Evolutionary conservation across 2,113 vertebrate species (phyloP), one percentile per base, ranked within the genome.

Genomic region (Ammodytes dubius): DNA sequence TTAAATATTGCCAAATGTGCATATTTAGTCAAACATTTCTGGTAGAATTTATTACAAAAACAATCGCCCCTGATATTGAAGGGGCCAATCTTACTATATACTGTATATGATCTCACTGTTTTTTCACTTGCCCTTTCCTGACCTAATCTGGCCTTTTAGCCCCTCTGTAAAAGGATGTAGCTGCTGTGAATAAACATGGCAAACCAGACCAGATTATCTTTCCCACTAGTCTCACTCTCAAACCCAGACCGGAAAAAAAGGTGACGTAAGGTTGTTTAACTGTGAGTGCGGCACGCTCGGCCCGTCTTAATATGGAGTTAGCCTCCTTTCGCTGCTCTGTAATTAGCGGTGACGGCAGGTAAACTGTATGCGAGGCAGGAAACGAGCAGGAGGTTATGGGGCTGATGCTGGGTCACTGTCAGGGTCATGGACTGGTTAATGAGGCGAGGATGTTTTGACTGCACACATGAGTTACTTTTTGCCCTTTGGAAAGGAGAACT

Each of bases 231-330:
- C 56, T 66, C 17, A 4, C 27, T 66, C 12, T 65, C 69, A 39
- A 27, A 56, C 70, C 82, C 86, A 81, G 85, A 91, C 85, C 27
- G 27, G 27, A 27, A 27, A 82, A 74, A 85, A 85, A 85, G 63
- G 70, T 93, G 88, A 93, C 35, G 84, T 89, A 88, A 89, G 74
- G 67, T 49, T 50, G 50, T 1, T 27, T 40, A 66, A 61, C 57
- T 45, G 54, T 2, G 47, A 40, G 37, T 11, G 57, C 8, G 7
- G 79, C 54, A 52, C 4, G 0, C 61, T 46, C 13, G 43, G 39
- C 53, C 66, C 11, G 70, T 87, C 88, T 27, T 95, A 96, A 95
- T 94, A 94, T 95, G 93, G 91, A 93, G 95, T 96, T 95, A 95
- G 93, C 92, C 91, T 94, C 91, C 92, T 96, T 93, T 89, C 68